Evolutionary conservation across 2,888 invertebrate genomes (phyloP).

Genomic region (Antitype chi): DNA sequence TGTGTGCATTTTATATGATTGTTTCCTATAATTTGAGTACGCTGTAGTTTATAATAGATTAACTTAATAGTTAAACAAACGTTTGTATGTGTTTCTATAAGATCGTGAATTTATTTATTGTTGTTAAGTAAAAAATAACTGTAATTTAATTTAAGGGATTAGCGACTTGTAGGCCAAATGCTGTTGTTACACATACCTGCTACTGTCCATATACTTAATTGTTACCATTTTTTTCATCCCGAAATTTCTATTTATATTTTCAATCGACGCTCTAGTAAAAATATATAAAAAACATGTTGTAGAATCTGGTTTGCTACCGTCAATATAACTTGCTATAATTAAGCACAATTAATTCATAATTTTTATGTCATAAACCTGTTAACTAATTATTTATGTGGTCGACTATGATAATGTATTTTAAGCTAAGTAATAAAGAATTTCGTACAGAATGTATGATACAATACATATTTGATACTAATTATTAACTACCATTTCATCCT

Average conservation of each 20-base stretch:
- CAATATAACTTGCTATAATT: constrained; percentile 8
- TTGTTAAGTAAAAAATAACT: not conserved
- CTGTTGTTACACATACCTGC: not conserved
- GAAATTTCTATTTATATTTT: not conserved
- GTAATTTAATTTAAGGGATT: not conserved
- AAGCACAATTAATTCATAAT: constrained; percentile 35
- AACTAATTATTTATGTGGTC: not conserved
- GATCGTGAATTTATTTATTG: constrained; percentile 21
- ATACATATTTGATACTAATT: not conserved
- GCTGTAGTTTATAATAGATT: constrained; percentile 5
- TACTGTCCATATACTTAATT: not conserved
- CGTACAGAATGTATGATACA: not conserved
- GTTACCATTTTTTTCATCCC: no score
- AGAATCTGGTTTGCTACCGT: not conserved
- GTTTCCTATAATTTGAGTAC: constrained; percentile 4
- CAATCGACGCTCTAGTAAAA: not conserved
- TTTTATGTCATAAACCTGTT: not conserved
- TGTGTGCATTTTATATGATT: not conserved
- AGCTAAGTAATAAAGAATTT: constrained; percentile 18
- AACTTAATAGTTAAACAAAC: not conserved
- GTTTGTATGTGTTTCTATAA: not conserved
- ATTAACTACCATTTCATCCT: not conserved
- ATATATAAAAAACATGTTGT: not conserved
- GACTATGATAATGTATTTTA: constrained; percentile 1
- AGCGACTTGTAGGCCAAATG: not conserved